Conservation (phyloP, 2,113 vertebrate genomes). For the Piprites chloris region DNA sequence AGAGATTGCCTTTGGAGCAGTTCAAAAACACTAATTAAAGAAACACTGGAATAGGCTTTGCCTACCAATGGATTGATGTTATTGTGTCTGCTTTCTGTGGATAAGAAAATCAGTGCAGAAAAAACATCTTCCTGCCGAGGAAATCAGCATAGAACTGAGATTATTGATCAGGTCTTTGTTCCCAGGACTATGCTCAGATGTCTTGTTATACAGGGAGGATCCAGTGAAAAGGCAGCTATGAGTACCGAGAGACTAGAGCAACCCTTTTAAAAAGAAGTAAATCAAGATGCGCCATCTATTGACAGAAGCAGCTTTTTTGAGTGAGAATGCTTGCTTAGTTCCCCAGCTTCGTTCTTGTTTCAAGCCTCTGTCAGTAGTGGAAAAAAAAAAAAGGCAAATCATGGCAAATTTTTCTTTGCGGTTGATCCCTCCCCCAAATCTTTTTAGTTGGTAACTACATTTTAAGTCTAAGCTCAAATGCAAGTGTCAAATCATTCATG, state of each 20-base stretch:
- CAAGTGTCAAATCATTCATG: neutral
- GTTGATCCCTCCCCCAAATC: neutral
- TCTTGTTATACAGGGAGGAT: neutral
- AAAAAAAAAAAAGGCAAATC: neutral
- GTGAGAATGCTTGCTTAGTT: neutral
- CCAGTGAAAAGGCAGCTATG: neutral
- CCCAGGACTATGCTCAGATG: neutral
- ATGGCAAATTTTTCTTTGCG: neutral
- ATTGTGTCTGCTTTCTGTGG: neutral
- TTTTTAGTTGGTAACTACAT: neutral
- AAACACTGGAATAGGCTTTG: neutral
- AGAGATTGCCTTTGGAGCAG: neutral
- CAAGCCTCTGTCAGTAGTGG: neutral
- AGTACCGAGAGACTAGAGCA: neutral
- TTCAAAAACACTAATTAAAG: neutral
- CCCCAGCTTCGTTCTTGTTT: neutral
- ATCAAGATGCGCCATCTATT: neutral
- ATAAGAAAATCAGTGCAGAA: neutral
- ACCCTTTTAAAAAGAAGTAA: neutral
- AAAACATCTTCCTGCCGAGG: neutral
- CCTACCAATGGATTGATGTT: neutral
- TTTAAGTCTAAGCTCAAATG: neutral
- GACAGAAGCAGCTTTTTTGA: neutral
- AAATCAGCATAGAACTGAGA: neutral
- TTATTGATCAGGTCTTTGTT: neutral